Conservation (phyloP, 1,140 invertebrate genomes). For the Pygmarrhopalites habei region DNA sequence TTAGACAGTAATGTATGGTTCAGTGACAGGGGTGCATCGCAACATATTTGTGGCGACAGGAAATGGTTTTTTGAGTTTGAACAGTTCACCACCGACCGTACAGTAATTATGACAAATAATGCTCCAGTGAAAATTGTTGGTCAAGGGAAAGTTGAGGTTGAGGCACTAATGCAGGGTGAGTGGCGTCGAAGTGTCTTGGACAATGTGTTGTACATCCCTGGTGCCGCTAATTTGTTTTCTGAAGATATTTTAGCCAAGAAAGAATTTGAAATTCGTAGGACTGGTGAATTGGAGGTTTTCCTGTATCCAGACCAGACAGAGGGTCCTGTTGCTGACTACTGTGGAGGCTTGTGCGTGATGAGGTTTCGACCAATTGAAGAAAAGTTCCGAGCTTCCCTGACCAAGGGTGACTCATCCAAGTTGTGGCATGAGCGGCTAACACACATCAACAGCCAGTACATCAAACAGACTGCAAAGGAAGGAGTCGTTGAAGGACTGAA, state of each 20-base stretch:
- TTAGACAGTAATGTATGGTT: too few species aligned
- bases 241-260: constrained; percentile 22
- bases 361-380: background rate
- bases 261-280: constrained; percentile 14
- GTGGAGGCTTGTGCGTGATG: constrained; percentile 10
- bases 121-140: background rate
- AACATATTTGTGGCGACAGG: constrained; percentile 15
- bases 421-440: constrained; percentile 17
- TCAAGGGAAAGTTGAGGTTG: background rate
- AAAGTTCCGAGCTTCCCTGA: background rate
- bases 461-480: constrained; percentile 7
- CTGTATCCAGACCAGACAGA: background rate
- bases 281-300: background rate
- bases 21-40: constrained; percentile 21
- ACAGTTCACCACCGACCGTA: constrained; percentile 3
- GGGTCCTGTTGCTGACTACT: background rate
- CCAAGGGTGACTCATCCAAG: background rate
- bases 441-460: constrained; percentile 14
- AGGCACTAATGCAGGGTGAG: constrained; percentile 1
- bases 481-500: constrained; percentile 35
- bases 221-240: constrained; percentile 25
- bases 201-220: constrained; percentile 20
- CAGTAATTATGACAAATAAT: background rate
- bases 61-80: constrained; percentile 13
- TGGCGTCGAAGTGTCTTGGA: constrained; percentile 7